These are phyloP conservation scores for Mycetomoellerius zeteki DNA, from an alignment of 1,140 invertebrate genomes.

Conservation along the genomic window DNA sequence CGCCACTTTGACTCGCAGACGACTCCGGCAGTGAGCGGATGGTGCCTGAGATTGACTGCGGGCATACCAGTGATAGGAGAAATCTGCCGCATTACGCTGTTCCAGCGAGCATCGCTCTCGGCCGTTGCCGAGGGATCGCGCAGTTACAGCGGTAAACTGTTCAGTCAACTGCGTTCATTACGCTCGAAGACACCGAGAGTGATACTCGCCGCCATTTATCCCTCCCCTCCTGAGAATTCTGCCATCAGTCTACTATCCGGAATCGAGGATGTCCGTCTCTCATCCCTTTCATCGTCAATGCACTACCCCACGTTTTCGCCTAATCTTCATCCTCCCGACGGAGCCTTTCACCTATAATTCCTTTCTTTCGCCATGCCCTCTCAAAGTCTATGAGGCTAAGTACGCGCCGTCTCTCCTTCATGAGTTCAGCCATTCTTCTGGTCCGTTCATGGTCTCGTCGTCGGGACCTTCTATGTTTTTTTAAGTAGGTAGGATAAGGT, in stretches of 20 bases:
- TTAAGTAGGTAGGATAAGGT: slow-evolving; percentile 73
- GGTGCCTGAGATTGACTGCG: slow-evolving; percentile 68
- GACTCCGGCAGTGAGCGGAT: slow-evolving; percentile 41
- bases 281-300: not conserved
- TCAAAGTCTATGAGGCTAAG: slow-evolving; percentile 51
- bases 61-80: slow-evolving; percentile 61
- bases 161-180: slow-evolving; percentile 75
- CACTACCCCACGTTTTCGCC: not conserved
- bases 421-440: not conserved
- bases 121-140: slow-evolving; percentile 17
- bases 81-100: slow-evolving; percentile 61
- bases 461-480: slow-evolving; percentile 69
- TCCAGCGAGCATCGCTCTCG: slow-evolving; percentile 41
- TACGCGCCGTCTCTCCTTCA: not conserved
- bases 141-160: slow-evolving; percentile 61
- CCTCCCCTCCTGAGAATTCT: not conserved
- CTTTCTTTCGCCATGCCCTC: slow-evolving; percentile 47
- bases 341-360: slow-evolving; percentile 66
- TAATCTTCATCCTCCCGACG: slow-evolving; percentile 66
- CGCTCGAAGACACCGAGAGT: slow-evolving; percentile 70
- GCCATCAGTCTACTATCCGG: slow-evolving; percentile 5
- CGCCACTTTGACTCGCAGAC: slow-evolving; percentile 72
- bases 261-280: slow-evolving; percentile 20
- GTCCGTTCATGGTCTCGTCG: slow-evolving; percentile 49
- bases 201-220: slow-evolving; percentile 57